Conservation (phyloP, 1,140 invertebrate species). For the Dryas iulia region DNA sequence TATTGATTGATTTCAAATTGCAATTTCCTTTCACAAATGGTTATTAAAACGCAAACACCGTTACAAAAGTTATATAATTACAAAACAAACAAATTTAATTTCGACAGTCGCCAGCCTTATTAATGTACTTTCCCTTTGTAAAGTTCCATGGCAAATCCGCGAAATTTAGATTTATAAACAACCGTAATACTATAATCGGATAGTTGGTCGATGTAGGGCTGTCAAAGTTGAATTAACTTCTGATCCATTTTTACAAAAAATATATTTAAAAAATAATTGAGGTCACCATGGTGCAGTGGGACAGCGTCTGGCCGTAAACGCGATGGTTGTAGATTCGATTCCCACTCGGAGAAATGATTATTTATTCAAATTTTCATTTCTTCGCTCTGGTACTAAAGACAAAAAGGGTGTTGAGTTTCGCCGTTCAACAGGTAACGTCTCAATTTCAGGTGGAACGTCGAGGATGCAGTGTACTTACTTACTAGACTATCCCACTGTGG, state of each 20-base stretch:
- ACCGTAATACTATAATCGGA: constrained; percentile 9
- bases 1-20: not conserved
- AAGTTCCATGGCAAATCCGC: not conserved
- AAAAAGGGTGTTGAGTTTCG: no score
- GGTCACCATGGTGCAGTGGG: no score
- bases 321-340: no score
- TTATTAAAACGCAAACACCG: not conserved
- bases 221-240: not conserved
- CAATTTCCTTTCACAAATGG: not conserved
- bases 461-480: no score
- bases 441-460: no score
- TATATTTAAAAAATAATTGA: not conserved
- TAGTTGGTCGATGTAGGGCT: constrained; percentile 5
- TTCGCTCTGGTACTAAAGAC: no score
- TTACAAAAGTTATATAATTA: not conserved
- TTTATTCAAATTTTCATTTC: no score
- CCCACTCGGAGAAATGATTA: no score
- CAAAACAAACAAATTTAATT: not conserved
- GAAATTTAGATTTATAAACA: constrained; percentile 9
- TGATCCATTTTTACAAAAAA: not conserved
- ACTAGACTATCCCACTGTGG: no score
- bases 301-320: no score
- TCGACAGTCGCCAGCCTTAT: not conserved
- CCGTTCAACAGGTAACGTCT: no score
- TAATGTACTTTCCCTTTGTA: constrained; percentile 1